A percentile compares a stretch with the other conserved stretches of the same genome.
Evolutionary conservation across 2,113 vertebrate species (phyloP).

Genomic region (Ciconia stormi): DNA sequence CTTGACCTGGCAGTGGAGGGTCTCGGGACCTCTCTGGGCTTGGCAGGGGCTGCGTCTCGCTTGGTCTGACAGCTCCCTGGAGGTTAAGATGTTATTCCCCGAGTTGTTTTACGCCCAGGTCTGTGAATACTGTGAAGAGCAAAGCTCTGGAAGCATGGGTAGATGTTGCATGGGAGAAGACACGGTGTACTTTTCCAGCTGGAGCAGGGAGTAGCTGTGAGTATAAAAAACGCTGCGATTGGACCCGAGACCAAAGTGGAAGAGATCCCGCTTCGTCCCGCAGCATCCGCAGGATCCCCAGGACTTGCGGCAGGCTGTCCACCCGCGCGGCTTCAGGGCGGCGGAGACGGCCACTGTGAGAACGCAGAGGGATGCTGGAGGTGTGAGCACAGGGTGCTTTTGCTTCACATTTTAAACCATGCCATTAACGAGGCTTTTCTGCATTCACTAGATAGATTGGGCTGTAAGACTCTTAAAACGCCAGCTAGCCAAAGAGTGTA

Average conservation of each 20-base stretch:
- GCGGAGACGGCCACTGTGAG: neutral
- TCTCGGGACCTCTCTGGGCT: neutral
- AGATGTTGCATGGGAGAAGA: neutral
- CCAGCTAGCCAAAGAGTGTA: fast-evolving
- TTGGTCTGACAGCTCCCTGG: neutral
- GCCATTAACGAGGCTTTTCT: neutral
- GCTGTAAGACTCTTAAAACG: neutral
- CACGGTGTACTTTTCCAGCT: fast-evolving
- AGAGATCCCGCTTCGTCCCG: neutral
- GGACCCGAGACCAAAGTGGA: neutral
- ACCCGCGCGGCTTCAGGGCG: neutral
- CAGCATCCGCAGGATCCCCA: neutral
- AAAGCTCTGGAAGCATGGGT: neutral
- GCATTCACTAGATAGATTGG: neutral
- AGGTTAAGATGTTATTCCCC: neutral
- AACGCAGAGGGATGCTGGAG: neutral
- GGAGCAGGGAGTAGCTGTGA: neutral
- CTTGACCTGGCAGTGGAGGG: neutral
- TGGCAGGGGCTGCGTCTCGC: fast-evolving
- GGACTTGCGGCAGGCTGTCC: neutral
- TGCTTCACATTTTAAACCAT: neutral
- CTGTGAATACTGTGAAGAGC: neutral
- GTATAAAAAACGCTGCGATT: neutral
- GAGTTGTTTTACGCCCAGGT: neutral
- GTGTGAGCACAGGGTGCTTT: neutral